Percentiles rank a stretch among this genome's conserved stretches.
Evolutionary conservation across 1,140 invertebrate species (phyloP).

Genomic region (Zaprionus ornatus): DNA sequence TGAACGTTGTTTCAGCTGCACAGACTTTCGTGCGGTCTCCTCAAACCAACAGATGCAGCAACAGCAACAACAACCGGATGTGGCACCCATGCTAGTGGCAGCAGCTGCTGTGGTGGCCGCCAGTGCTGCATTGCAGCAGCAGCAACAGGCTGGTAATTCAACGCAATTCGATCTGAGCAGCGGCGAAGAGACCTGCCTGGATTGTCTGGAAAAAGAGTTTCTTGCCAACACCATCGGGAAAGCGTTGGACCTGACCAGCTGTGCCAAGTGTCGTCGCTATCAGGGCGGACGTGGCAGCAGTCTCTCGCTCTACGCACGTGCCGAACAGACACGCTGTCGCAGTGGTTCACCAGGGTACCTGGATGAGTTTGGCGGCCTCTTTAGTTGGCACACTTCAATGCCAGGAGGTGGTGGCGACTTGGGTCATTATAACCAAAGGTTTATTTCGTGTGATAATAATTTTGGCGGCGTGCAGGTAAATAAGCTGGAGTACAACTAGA

Average conservation of each 20-base stretch:
- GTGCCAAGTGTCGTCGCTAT: conserved; percentile 65
- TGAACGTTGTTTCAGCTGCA: conserved; percentile 78
- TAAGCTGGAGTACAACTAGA: background rate
- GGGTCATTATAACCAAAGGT: conserved; percentile 62
- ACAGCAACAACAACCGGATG: conserved; percentile 27
- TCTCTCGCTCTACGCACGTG: conserved; percentile 59
- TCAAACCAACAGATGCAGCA: conserved; percentile 22
- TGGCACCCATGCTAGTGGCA: conserved; percentile 61
- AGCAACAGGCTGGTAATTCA: conserved; percentile 37
- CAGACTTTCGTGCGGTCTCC: conserved; percentile 60
- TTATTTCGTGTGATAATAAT: conserved; percentile 76
- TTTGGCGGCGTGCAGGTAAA: conserved; percentile 62
- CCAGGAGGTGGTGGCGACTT: conserved; percentile 26
- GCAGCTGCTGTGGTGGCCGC: conserved; percentile 55
- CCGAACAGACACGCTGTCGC: conserved; percentile 62
- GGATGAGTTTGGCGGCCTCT: conserved; percentile 55
- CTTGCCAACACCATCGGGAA: conserved; percentile 80
- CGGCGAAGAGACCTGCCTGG: conserved; percentile 76
- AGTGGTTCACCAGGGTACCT: conserved; percentile 70
- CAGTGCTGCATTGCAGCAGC: conserved; percentile 40
- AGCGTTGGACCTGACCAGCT: conserved; percentile 61
- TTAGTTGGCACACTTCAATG: conserved; percentile 44
- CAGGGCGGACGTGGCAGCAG: conserved; percentile 54
- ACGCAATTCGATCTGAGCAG: conserved; percentile 58
- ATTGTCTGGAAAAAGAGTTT: conserved; percentile 81